These are phyloP conservation scores for Micrastur ruficollis DNA, from an alignment of 2,797 vertebrate species.

Conservation along the genomic window DNA sequence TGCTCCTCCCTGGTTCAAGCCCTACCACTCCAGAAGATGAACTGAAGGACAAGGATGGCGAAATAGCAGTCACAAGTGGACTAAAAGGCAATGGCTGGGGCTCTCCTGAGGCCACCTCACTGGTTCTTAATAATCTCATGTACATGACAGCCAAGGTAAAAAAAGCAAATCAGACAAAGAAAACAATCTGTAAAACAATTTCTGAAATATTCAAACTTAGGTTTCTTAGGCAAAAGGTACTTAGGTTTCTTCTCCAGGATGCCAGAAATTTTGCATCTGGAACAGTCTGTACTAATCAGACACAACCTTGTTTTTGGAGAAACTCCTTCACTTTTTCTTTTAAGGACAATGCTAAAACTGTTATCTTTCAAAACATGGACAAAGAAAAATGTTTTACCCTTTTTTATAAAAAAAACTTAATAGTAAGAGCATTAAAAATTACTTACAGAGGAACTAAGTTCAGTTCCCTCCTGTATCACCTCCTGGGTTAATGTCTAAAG, in stretches of 20 bases:
- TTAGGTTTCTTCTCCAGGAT: background rate
- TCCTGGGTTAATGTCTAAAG: background rate
- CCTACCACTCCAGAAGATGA: constrained; percentile 94
- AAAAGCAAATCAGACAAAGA: background rate
- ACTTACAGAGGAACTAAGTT: background rate
- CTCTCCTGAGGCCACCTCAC: constrained; percentile 92
- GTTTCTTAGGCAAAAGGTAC: background rate
- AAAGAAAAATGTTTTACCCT: background rate
- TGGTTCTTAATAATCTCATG: constrained; percentile 99
- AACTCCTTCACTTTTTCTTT: background rate
- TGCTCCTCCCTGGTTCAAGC: constrained; percentile 91
- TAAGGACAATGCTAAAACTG: background rate
- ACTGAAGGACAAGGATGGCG: constrained; percentile 78
- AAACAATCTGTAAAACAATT: background rate
- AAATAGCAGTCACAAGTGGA: constrained; percentile 73
- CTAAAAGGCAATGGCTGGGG: constrained; percentile 96
- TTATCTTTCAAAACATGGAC: background rate
- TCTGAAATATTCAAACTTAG: background rate
- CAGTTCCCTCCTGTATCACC: background rate
- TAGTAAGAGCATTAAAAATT: background rate
- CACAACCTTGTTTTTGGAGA: background rate
- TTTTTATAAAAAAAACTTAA: background rate
- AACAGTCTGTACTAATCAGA: background rate
- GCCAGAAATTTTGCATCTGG: background rate
- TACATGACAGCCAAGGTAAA: constrained; percentile 98